Evolutionary conservation across 2,113 vertebrate species (phyloP).

Genomic region (Arizona elegans): DNA sequence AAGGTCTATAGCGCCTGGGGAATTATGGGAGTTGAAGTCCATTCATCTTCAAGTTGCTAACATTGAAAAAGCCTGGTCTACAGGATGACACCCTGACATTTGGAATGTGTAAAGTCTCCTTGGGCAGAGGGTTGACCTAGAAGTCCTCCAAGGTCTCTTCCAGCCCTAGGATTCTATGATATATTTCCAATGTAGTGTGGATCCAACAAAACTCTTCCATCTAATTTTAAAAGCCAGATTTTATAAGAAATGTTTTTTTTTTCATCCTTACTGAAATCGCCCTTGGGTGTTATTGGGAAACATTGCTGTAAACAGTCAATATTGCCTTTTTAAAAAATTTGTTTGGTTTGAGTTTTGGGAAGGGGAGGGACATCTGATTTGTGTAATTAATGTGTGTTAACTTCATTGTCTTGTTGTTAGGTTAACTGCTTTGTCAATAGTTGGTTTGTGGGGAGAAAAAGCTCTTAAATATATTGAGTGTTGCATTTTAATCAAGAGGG

Average conservation of each 20-base stretch:
- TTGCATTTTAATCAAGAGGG: constrained; percentile 40
- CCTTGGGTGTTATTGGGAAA: background rate
- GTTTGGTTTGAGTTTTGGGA: background rate
- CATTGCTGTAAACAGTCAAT: background rate
- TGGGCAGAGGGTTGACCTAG: background rate
- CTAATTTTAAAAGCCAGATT: background rate
- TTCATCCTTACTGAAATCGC: background rate
- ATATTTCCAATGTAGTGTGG: background rate
- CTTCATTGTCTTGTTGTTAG: constrained; percentile 21
- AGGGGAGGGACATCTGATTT: background rate
- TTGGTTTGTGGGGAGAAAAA: background rate
- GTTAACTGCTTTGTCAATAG: background rate
- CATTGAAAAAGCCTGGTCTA: background rate
- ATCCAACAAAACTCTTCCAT: background rate
- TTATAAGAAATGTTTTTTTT: background rate
- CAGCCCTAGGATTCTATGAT: background rate
- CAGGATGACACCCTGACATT: background rate
- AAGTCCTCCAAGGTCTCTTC: background rate
- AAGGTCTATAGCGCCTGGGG: background rate
- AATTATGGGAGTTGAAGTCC: background rate
- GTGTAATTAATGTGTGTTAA: background rate
- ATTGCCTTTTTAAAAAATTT: background rate
- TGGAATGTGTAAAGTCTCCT: background rate
- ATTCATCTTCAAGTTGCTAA: background rate
- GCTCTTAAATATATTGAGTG: constrained; percentile 5